phyloP scores from a whole-genome alignment of 2,888 invertebrate genomes.

The Eupithecia tripunctaria region DNA sequence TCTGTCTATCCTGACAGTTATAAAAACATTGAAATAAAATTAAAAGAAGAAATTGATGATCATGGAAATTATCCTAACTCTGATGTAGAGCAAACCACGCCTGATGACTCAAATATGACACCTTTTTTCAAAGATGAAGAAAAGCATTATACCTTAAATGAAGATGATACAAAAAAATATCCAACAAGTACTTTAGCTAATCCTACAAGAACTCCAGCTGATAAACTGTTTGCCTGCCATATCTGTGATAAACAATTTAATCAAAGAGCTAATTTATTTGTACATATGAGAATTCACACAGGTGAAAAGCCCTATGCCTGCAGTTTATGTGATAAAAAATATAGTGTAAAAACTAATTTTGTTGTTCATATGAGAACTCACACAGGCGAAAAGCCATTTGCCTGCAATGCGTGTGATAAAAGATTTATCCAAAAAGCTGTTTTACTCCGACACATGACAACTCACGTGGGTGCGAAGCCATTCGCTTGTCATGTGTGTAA shows the following conservation, averaged over 20 bases:
- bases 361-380: neutral
- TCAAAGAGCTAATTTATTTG: neutral
- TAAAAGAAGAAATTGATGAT: neutral
- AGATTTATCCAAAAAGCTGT: neutral
- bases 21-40: neutral
- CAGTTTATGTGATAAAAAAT: neutral
- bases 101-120: neutral
- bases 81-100: neutral
- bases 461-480: neutral
- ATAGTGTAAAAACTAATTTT: neutral
- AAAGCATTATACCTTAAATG: neutral
- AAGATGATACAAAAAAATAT: neutral
- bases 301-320: constrained; percentile 7
- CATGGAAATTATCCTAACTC: neutral
- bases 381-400: neutral
- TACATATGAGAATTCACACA: neutral
- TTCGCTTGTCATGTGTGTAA: neutral
- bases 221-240: neutral
- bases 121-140: neutral
- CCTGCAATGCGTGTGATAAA: neutral
- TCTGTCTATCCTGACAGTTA: neutral
- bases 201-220: neutral
- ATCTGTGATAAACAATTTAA: neutral
- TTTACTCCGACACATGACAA: neutral
- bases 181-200: neutral